These are phyloP conservation scores for Alouatta palliata DNA, from an alignment of 2,113 vertebrate species.

Conservation along the genomic window DNA sequence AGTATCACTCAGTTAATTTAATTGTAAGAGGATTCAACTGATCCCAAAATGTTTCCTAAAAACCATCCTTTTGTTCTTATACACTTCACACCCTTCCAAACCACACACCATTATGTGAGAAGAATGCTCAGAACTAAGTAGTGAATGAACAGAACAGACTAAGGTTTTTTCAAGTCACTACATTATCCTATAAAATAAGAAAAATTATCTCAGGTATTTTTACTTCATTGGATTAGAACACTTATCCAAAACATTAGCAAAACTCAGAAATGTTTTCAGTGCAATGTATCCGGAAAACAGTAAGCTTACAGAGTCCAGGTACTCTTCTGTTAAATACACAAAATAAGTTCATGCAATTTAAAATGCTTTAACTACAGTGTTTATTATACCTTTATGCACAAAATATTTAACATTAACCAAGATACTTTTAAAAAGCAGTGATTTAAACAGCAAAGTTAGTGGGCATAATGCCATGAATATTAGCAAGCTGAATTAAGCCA, in stretches of 20 bases:
- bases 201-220: background rate
- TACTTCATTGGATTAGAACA: conserved; percentile 29
- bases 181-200: background rate
- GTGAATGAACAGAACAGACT: background rate
- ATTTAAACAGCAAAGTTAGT: background rate
- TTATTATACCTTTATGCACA: background rate
- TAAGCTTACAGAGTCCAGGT: background rate
- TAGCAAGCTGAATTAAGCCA: conserved; percentile 8
- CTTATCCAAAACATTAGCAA: background rate
- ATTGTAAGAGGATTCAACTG: background rate
- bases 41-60: conserved; percentile 8
- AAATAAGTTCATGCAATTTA: background rate
- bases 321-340: conserved; percentile 14
- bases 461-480: background rate
- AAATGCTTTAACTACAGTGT: conserved; percentile 9
- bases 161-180: conserved; percentile 26
- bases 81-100: background rate
- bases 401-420: background rate
- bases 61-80: background rate
- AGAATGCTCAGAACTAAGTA: conserved; percentile 26
- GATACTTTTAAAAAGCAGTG: background rate
- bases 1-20: background rate
- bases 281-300: conserved; percentile 6
- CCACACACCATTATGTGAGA: background rate
- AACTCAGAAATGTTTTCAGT: background rate